These are phyloP conservation scores for Leucania comma DNA, from an alignment of 2,888 invertebrate genomes.

Conservation along the genomic window DNA sequence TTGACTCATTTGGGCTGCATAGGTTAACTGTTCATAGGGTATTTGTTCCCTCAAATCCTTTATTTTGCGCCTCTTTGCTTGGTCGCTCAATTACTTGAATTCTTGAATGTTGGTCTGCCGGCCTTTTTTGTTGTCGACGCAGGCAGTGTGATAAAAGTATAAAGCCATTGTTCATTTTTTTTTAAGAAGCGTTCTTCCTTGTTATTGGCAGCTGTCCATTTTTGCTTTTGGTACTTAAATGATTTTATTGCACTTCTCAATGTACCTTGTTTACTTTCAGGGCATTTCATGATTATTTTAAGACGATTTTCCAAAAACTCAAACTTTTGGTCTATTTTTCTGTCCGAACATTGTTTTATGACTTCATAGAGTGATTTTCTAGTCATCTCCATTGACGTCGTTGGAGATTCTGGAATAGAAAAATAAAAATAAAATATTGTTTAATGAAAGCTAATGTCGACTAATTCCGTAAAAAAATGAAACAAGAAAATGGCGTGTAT, in stretches of 20 bases:
- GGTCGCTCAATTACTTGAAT: too few species aligned
- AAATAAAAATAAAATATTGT: too few species aligned
- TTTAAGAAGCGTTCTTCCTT: conserved; percentile 25
- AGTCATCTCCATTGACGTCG: conserved; percentile 7
- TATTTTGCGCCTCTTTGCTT: too few species aligned
- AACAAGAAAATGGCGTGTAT: neutral
- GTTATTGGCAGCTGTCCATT: conserved; percentile 22
- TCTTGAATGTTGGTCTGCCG: too few species aligned
- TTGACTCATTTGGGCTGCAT: too few species aligned
- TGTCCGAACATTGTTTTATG: conserved; percentile 8
- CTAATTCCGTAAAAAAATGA: neutral
- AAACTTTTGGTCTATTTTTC: too few species aligned
- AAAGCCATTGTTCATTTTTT: conserved; percentile 13
- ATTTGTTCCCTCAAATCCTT: too few species aligned
- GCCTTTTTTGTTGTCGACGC: too few species aligned
- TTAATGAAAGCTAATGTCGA: neutral
- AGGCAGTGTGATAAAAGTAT: too few species aligned
- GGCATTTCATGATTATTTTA: conserved; percentile 6
- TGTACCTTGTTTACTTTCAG: conserved; percentile 10
- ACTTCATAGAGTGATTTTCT: conserved; percentile 5
- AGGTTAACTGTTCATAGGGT: too few species aligned
- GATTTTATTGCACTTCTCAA: conserved; percentile 2
- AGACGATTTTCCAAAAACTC: too few species aligned
- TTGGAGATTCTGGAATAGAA: conserved; percentile 4
- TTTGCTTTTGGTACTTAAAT: conserved; percentile 15